Conservation (phyloP, 2,113 vertebrate genomes). For the Thermophis baileyi region DNA sequence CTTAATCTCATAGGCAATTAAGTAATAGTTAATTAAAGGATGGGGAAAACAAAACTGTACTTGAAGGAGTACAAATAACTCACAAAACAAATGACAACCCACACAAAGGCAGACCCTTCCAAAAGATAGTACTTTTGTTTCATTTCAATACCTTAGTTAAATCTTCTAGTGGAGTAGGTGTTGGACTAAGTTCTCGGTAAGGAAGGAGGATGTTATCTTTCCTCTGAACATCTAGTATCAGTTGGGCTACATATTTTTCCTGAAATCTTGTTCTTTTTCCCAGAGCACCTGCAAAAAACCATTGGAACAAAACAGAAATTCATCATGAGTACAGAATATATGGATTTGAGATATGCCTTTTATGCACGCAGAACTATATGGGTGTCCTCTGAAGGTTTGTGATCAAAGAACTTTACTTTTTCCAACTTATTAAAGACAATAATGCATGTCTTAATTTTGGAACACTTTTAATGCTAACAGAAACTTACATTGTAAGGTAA, state of each 20-base stretch:
- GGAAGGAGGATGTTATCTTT: constrained; percentile 57
- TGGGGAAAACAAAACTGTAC: not conserved
- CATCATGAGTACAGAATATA: not conserved
- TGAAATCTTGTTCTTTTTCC: constrained; percentile 94
- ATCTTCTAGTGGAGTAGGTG: constrained; percentile 75
- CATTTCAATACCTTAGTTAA: constrained; percentile 80
- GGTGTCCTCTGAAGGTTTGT: not conserved
- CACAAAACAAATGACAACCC: not conserved
- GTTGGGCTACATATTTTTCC: constrained; percentile 89
- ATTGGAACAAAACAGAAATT: not conserved
- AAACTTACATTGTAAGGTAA: not conserved
- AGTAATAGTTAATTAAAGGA: not conserved
- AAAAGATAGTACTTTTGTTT: constrained; percentile 10
- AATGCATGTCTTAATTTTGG: not conserved
- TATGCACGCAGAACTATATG: not conserved
- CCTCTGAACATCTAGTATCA: constrained; percentile 84
- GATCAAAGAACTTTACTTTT: not conserved
- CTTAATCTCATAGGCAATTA: not conserved
- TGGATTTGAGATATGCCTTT: not conserved
- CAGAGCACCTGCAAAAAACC: constrained; percentile 79
- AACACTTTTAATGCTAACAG: not conserved
- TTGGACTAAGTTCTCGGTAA: constrained; percentile 67
- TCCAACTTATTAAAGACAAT: not conserved
- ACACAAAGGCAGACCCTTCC: not conserved
- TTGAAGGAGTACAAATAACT: not conserved